Evolutionary conservation across 2,888 invertebrate genomes (phyloP).

Genomic region (Abrostola triplasia): DNA sequence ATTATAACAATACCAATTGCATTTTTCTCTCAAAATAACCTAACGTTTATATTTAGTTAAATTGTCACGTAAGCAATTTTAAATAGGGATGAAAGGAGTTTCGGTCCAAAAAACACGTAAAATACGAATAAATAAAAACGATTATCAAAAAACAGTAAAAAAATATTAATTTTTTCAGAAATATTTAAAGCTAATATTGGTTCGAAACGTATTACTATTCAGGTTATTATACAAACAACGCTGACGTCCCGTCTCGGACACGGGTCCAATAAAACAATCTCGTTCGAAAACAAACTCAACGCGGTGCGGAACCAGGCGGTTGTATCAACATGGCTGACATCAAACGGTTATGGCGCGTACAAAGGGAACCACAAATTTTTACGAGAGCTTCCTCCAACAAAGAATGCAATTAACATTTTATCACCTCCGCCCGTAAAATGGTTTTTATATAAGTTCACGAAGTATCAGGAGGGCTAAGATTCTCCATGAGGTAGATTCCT

Average conservation of each 20-base stretch:
- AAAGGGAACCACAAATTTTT: conserved; percentile 60
- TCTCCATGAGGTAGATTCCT: conserved; percentile 38
- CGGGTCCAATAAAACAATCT: conserved; percentile 32
- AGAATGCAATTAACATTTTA: conserved; percentile 66
- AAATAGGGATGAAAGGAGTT: too few relatives aligned
- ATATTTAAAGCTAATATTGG: too few relatives aligned
- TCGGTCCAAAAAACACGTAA: too few relatives aligned
- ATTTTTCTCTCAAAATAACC: too few relatives aligned
- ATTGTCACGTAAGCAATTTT: too few relatives aligned
- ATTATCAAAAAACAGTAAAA: too few relatives aligned
- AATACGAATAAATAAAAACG: too few relatives aligned
- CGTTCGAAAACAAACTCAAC: conserved; percentile 10
- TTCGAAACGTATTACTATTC: too few relatives aligned
- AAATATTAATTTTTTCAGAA: too few relatives aligned
- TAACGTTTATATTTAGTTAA: too few relatives aligned
- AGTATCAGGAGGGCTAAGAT: conserved; percentile 29
- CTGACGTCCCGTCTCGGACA: background rate
- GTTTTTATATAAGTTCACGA: conserved; percentile 52
- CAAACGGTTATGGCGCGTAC: conserved; percentile 42
- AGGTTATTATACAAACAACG: too few relatives aligned
- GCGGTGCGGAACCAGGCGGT: conserved; percentile 25
- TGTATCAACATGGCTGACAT: conserved; percentile 46
- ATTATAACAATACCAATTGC: background rate
- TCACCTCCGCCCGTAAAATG: conserved; percentile 58
- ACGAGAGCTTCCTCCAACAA: conserved; percentile 60